phyloP scores from a whole-genome alignment of 1,140 invertebrate species.

The Goniozus legneri region DNA sequence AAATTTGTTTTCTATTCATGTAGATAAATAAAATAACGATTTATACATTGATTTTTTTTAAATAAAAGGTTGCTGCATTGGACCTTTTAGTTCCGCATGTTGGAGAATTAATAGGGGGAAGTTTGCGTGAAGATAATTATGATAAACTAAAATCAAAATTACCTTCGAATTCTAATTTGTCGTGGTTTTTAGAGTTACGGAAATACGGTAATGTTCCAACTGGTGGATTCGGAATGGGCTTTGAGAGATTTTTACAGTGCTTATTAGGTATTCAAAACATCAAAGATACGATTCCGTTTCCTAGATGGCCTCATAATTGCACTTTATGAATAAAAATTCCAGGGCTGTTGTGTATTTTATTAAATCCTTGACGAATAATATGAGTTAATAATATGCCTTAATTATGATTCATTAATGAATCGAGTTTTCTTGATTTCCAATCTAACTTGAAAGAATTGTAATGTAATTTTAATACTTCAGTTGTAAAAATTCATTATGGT shows the following conservation, averaged over 20 bases:
- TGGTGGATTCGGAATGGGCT: slow-evolving; percentile 92
- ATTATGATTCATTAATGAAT: not conserved
- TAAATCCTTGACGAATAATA: slow-evolving; percentile 4
- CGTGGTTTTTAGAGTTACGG: slow-evolving; percentile 92
- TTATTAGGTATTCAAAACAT: slow-evolving; percentile 81
- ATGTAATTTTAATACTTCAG: no score
- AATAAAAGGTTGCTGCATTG: slow-evolving; percentile 70
- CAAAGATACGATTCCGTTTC: slow-evolving; percentile 93
- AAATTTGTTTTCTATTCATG: slow-evolving; percentile 30
- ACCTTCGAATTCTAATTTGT: slow-evolving; percentile 56
- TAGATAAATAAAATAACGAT: slow-evolving; percentile 1
- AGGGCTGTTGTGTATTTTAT: slow-evolving; percentile 24
- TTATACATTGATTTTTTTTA: slow-evolving; percentile 3
- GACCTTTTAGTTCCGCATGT: slow-evolving; percentile 85
- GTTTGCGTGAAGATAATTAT: slow-evolving; percentile 82
- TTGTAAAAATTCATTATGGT: no score
- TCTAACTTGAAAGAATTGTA: no score
- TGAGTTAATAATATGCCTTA: not conserved
- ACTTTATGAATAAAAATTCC: slow-evolving; percentile 60
- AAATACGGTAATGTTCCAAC: slow-evolving; percentile 85
- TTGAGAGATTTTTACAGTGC: slow-evolving; percentile 87
- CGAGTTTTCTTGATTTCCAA: no score
- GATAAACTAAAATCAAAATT: slow-evolving; percentile 62
- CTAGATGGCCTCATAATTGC: slow-evolving; percentile 87
- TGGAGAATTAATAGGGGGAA: slow-evolving; percentile 92